phyloP scores from a whole-genome alignment of 2,888 invertebrate genomes.

The Pomacea canaliculata region DNA sequence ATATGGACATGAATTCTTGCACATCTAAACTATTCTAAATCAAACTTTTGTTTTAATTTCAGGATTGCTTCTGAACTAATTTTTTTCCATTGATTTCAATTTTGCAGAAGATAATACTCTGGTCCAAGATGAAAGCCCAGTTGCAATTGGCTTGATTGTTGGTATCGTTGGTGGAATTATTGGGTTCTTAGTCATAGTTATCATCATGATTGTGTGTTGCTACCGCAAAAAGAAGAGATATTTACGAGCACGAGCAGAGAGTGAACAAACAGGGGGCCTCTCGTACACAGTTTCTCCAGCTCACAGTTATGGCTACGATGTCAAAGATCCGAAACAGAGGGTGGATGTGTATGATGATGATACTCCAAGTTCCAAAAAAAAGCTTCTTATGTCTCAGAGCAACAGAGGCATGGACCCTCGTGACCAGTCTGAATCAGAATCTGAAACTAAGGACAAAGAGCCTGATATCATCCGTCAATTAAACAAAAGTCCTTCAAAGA shows the following conservation, averaged over 20 bases:
- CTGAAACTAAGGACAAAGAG: conserved; percentile 22
- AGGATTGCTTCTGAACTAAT: no score
- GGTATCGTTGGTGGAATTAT: conserved; percentile 55
- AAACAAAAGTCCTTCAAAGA: conserved; percentile 21
- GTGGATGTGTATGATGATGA: conserved; percentile 18
- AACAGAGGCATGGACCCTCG: conserved; percentile 1
- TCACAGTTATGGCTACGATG: conserved; percentile 28
- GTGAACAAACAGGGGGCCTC: conserved; percentile 23
- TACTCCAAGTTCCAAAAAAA: conserved; percentile 38
- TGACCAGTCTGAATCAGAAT: conserved; percentile 20
- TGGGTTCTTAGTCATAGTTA: conserved; percentile 43
- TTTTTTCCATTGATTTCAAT: not conserved
- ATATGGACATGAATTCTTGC: no score
- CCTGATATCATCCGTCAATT: conserved; percentile 19
- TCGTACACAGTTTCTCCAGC: conserved; percentile 5
- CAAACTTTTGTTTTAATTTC: no score
- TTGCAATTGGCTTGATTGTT: conserved; percentile 47
- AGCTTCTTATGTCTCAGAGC: conserved; percentile 28
- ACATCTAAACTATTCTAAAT: no score
- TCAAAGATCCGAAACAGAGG: conserved; percentile 20
- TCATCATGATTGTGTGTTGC: conserved; percentile 50
- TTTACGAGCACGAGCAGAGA: not conserved
- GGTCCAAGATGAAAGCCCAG: conserved; percentile 41
- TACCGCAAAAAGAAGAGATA: conserved; percentile 38
- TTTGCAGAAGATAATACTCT: conserved; percentile 26